Base-by-base conservation (phyloP, 2,888 invertebrate species). In the Allygus modestus region DNA sequence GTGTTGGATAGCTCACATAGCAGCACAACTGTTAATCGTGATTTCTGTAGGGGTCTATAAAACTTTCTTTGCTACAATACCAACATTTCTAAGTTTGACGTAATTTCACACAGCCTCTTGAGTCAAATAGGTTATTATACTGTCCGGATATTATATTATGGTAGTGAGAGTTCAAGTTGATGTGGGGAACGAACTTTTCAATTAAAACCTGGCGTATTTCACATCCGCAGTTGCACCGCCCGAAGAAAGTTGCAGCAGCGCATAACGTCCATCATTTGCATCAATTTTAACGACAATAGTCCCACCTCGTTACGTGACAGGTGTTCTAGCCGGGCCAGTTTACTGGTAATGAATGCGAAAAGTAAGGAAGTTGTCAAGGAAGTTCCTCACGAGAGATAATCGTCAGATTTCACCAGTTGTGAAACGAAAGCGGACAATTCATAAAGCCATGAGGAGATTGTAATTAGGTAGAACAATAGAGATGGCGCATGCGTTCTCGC, bases 341-440 rank as follows among this genome's bases (percentile, higher is more conserved):
- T 46, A 23, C 23, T 23, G 1, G 23, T 58, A 58, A 58, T 15
- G 20, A 58, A 28, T 65, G 65, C 31, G 65, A 65, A 23, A 58
- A 65, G 17, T 65, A 17, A 65, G 65, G 65, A 65, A 65, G 65
- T 20, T 28, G 65, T 65, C 28, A 65, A 65, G 65, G 65, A 65
- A 65, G 28, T 31, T 31, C 65, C 65, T 65, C 2, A 65, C 9
- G 54, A 4, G 54, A 54, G 65, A 65, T 65, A 65, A 65, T 65
- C 65, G 65, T 20, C 65, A 65, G 65, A 65, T 65, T 65, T 65
- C 65, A 28, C 65, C 65, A 65, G 65, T 28, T 65, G 65, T 65
- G 65, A 65, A 65, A 65, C 17, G 65, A 65, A 65, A 65, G 65
- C 65, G 65, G 65, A 65, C 65, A 65, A 26, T 65, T 65, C 65